These are phyloP conservation scores for Oikopleura vanhoeffeni DNA, from an alignment of 23 tunicate species.

Conservation along the genomic window DNA sequence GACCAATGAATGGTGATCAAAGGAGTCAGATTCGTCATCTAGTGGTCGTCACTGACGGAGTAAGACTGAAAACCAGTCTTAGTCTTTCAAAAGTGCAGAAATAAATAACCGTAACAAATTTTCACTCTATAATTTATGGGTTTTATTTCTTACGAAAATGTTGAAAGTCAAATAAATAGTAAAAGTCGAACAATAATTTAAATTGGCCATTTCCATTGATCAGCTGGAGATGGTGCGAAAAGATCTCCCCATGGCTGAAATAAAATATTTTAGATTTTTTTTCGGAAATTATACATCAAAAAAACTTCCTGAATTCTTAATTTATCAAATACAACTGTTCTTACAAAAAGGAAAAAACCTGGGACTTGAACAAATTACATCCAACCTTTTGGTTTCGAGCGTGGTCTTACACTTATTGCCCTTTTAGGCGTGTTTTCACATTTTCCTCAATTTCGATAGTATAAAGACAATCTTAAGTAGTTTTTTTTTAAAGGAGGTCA, in stretches of 20 bases:
- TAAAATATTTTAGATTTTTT: background rate
- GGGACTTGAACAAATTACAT: no score
- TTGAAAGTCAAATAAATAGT: background rate
- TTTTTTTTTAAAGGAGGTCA: no score
- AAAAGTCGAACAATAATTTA: background rate
- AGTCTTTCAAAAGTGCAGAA: background rate
- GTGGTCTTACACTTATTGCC: no score
- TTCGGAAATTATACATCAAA: no score
- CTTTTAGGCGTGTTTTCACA: no score
- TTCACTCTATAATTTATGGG: background rate
- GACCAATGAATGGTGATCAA: background rate
- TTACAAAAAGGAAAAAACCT: no score
- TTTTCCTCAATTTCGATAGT: no score
- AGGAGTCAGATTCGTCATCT: constrained; percentile 9
- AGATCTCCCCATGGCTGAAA: constrained; percentile 14
- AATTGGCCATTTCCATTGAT: constrained; percentile 14
- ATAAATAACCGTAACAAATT: background rate
- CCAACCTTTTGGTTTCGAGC: no score
- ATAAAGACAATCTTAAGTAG: no score
- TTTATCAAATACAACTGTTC: no score
- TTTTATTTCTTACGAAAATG: background rate
- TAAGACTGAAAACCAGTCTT: background rate
- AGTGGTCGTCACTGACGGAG: background rate
- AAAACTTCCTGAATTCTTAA: no score
- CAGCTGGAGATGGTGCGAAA: constrained; percentile 6